Evolutionary conservation across 2,888 invertebrate genomes (phyloP), one percentile per base, ranked within the genome.

Genomic region (Tholera decimalis): DNA sequence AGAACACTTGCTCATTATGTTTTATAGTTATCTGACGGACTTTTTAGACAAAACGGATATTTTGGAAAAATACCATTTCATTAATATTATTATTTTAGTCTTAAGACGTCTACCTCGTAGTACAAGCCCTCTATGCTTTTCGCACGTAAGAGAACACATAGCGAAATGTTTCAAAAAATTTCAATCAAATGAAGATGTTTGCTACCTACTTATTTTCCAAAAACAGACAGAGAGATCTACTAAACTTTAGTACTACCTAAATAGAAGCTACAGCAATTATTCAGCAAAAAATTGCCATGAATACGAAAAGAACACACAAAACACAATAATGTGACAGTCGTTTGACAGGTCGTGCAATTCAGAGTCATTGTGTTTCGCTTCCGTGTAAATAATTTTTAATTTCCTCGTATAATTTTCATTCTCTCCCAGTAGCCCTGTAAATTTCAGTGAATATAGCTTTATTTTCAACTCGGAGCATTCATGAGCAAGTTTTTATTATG

Each of bases 401-500:
- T 81, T 76, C 66, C 80, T 59, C 61, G 73, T 71, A 73, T 71
- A 71, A 75, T 83, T 73, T 77, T 46, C 60, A 78, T 83, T 84
- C 69, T 68, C 53, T 78, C 78, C 74, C 81, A 64, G 67, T 75
- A 80, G 82, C 56, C 73, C 76, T 75, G 83, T 79, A 80, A 84
- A 83, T 78, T 80, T 82, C 84, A 79, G 83, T 73, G 62, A 68
- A 80, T 84, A 82, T 81, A 80, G 82, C 82, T 84, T 84, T 84
- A 85, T 87, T 85, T 87, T 82, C 82, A 79, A 70, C 79, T 80
- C 77, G 74, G 57, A 84, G 85, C 84, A 79, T 89, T 87, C 84
- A 86, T 83, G 83, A 85, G 82, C 78, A 83, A 82, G 79, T 89
- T 91, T 91, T 91, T 91, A 91, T 89, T 88, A 89, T 89, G 88